Evolutionary conservation across 2,888 invertebrate genomes (phyloP).

Genomic region (Pandemis cinnamomeana): DNA sequence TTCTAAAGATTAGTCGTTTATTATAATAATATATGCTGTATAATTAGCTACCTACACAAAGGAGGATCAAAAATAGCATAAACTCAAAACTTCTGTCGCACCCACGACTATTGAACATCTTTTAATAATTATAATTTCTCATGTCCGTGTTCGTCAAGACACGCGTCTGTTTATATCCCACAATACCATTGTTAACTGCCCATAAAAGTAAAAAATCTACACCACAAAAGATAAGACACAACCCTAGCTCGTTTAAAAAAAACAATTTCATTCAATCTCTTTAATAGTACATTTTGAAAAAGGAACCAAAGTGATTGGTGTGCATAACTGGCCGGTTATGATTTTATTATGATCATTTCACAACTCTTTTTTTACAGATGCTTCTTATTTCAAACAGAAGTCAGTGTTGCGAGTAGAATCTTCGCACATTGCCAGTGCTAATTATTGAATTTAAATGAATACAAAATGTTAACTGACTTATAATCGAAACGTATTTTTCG

Average conservation of each 20-base stretch:
- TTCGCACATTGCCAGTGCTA: too few species aligned
- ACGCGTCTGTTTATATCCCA: slow-evolving; percentile 34
- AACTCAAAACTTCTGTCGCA: neutral
- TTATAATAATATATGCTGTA: too few species aligned
- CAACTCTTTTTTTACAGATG: neutral
- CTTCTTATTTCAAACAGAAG: too few species aligned
- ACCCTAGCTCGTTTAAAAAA: slow-evolving; percentile 13
- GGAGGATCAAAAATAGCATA: too few species aligned
- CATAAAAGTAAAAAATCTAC: slow-evolving; percentile 41
- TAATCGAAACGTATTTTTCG: too few species aligned
- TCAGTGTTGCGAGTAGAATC: too few species aligned
- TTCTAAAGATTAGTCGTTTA: too few species aligned
- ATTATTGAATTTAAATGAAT: too few species aligned
- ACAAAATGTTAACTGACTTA: too few species aligned
- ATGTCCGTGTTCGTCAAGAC: slow-evolving; percentile 19
- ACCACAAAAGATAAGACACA: slow-evolving; percentile 9
- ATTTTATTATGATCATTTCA: neutral
- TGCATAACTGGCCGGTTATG: neutral
- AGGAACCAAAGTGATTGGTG: neutral
- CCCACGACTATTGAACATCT: neutral
- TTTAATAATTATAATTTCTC: slow-evolving; percentile 19
- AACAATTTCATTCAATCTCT: neutral
- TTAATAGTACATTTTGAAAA: neutral
- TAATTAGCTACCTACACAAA: too few species aligned
- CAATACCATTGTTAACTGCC: slow-evolving; percentile 46